Percentiles rank a stretch among this genome's conserved stretches.
Evolutionary conservation across 2,888 invertebrate species (phyloP).

Genomic region (Polydrusus tereticollis): DNA sequence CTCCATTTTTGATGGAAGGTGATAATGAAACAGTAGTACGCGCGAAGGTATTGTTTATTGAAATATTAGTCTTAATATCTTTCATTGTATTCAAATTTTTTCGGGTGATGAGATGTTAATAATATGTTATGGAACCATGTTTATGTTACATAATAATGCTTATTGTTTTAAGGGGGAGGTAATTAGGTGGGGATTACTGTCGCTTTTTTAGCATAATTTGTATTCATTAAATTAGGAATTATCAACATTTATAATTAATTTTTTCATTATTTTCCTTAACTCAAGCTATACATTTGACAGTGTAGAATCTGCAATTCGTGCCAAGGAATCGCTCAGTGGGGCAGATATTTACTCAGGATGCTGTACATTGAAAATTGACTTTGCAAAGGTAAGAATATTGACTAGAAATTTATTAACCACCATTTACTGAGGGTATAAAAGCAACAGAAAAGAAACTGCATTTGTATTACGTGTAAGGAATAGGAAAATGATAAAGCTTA

Average conservation of each 20-base stretch:
- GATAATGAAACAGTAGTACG: background rate
- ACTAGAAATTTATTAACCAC: too few species aligned
- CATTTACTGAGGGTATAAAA: too few species aligned
- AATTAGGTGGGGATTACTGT: too few species aligned
- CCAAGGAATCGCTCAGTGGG: slow-evolving; percentile 95
- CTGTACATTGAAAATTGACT: slow-evolving; percentile 99
- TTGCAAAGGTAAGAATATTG: slow-evolving; percentile 97
- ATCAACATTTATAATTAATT: too few species aligned
- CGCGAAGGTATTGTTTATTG: background rate
- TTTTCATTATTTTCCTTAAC: slow-evolving; percentile 48
- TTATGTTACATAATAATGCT: background rate
- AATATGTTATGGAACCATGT: background rate
- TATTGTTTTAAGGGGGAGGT: too few species aligned
- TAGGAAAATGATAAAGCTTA: too few species aligned
- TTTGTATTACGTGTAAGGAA: too few species aligned
- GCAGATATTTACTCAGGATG: slow-evolving; percentile 99
- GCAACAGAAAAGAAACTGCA: too few species aligned
- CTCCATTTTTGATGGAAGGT: background rate
- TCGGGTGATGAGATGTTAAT: background rate
- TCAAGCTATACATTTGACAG: slow-evolving; percentile 84
- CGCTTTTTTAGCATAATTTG: too few species aligned
- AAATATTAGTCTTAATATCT: background rate
- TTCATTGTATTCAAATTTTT: slow-evolving; percentile 13
- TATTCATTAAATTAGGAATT: background rate
- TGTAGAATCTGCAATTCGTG: slow-evolving; percentile 92